phyloP scores from a whole-genome alignment of 2,797 vertebrate species.

The Adelosebastes latens region DNA sequence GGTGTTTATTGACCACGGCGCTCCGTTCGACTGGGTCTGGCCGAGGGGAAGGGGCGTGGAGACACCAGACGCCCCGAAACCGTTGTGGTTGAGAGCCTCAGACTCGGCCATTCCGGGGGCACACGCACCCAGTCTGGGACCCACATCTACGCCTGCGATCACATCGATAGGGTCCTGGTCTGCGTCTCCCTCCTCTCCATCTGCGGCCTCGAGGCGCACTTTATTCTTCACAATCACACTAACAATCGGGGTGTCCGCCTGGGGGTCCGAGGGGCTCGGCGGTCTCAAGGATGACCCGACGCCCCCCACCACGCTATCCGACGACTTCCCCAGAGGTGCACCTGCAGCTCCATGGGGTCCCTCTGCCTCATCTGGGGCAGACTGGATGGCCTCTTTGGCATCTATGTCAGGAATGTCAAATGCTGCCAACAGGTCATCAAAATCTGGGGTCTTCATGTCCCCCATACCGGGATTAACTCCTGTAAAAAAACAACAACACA shows the following conservation, averaged over 20 bases:
- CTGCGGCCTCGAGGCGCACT: constrained; percentile 86
- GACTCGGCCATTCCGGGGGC: constrained; percentile 73
- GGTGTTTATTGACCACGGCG: constrained; percentile 80
- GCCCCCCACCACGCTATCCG: constrained; percentile 73
- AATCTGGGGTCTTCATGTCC: constrained; percentile 99
- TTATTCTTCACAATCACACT: constrained; percentile 99
- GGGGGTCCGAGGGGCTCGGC: constrained; percentile 80
- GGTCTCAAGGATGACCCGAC: constrained; percentile 78
- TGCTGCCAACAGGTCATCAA: constrained; percentile 97
- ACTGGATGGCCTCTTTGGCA: constrained; percentile 95
- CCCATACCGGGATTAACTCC: constrained; percentile 91
- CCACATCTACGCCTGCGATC: constrained; percentile 74
- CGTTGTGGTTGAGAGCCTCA: constrained; percentile 82
- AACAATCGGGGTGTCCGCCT: constrained; percentile 90
- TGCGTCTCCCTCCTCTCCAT: constrained; percentile 73
- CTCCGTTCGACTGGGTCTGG: constrained; percentile 83
- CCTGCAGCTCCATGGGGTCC: constrained; percentile 79
- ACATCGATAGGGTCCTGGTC: constrained; percentile 79
- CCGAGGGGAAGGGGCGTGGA: constrained; percentile 73
- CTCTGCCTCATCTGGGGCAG: constrained; percentile 91
- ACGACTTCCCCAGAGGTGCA: constrained; percentile 78
- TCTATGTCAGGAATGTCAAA: constrained; percentile 98
- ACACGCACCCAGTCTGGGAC: constrained; percentile 74
- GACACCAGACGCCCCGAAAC: constrained; percentile 80
- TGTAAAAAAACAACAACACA: constrained; percentile 39